Conservation (phyloP, 2,113 vertebrate species). For the Globicephala melas region DNA sequence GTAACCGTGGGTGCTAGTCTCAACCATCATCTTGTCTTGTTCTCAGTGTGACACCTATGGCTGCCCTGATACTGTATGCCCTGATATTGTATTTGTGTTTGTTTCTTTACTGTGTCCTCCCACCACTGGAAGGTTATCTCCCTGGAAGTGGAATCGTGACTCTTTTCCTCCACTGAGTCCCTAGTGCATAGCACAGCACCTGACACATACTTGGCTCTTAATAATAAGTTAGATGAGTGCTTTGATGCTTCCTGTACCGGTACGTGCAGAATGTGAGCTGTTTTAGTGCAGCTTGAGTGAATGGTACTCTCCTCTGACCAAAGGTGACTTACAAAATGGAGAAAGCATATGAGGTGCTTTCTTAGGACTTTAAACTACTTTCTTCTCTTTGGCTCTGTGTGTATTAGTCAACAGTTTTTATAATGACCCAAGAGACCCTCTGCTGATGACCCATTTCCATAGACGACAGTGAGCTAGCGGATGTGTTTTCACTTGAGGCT, state of each 20-base stretch:
- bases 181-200: neutral
- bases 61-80: neutral
- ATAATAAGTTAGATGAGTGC: neutral
- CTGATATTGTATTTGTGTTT: neutral
- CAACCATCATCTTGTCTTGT: neutral
- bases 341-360: neutral
- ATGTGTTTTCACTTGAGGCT: neutral
- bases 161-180: neutral
- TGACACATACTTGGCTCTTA: neutral
- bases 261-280: neutral
- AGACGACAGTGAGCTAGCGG: neutral
- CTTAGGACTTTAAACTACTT: neutral
- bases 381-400: neutral
- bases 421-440: neutral
- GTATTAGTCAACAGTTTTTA: neutral
- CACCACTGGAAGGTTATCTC: neutral
- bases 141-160: neutral
- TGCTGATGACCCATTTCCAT: neutral
- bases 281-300: neutral
- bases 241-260: too few relatives aligned
- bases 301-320: neutral
- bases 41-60: neutral
- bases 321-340: neutral
- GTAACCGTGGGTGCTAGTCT: neutral
- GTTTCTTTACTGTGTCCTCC: neutral